Evolutionary conservation across 2,797 vertebrate genomes (phyloP), one percentile per base, ranked within the genome.

Genomic region (Sebastes minor): DNA sequence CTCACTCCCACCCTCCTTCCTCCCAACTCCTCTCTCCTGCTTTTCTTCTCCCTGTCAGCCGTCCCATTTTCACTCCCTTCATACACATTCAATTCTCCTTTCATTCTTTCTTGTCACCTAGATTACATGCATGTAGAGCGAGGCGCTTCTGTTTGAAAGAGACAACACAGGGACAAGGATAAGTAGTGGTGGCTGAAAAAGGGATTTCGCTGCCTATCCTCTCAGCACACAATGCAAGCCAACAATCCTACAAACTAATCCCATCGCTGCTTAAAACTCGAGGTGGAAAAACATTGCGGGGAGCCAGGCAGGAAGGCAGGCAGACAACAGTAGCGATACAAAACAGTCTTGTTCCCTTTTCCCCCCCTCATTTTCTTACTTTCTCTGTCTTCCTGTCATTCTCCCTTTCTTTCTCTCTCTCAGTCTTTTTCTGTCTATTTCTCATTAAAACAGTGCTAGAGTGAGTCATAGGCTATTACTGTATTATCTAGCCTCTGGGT

Each of bases 191-290:
- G 91, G 92, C 91, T 95, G 93, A 95, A 95, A 95, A 96, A 78
- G 86, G 94, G 96, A 96, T 96, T 96, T 94, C 49, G 49, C 92
- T 93, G 89, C 90, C 93, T 92, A 95, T 95, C 93, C 94, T 91
- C 89, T 94, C 89, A 85, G 91, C 88, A 68, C 93, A 95, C 95
- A 95, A 95, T 93, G 89, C 90, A 81, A 92, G 89, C 94, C 93
- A 91, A 92, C 93, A 95, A 94, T 95, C 95, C 92, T 88, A 91
- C 86, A 92, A 92, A 93, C 88, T 96, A 96, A 96, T 96, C 94
- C 94, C 92, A 91, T 94, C 82, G 87, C 92, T 87, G 93, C 91
- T 87, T 92, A 88, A 93, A 91, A 95, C 86, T 93, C 79, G 71
- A 89, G 88, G 82, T 92, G 91, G 92, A 84, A 91, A 91, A 92